These are phyloP conservation scores for Vulpes lagopus DNA, from an alignment of 2,113 vertebrate genomes.

Conservation along the genomic window DNA sequence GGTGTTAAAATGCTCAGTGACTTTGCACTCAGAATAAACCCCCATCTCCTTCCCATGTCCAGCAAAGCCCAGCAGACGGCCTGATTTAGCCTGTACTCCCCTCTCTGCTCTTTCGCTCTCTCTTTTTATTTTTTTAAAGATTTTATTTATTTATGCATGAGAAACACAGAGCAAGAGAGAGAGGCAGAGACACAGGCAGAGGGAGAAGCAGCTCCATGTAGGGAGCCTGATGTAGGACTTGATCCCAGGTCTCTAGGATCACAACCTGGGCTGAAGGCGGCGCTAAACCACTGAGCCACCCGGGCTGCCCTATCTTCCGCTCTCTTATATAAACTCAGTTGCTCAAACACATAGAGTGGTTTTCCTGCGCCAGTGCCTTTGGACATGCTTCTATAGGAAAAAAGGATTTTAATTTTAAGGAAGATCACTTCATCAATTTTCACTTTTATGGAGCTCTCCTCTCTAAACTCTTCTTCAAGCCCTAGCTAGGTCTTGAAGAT, in stretches of 20 bases:
- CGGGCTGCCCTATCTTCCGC: neutral
- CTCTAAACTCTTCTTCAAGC: neutral
- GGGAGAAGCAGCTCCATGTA: no score
- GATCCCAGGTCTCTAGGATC: no score
- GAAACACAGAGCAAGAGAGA: no score
- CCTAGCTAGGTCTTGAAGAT: neutral
- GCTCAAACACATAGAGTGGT: neutral
- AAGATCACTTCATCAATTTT: neutral
- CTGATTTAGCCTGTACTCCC: neutral
- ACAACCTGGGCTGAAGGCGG: no score
- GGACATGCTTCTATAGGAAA: neutral
- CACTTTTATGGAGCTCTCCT: neutral
- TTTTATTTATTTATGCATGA: no score
- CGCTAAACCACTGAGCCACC: no score
- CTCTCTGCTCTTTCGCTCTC: neutral
- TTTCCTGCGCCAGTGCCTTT: neutral
- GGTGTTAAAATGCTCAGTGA: neutral
- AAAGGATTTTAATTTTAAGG: neutral
- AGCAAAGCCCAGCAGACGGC: neutral
- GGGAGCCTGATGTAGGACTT: no score
- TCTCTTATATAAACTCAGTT: neutral
- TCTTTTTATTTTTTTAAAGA: neutral
- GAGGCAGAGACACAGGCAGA: no score
- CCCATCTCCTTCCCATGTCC: neutral
- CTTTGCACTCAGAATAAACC: neutral